Conservation (phyloP, 2,113 vertebrate species). For the Spilogale gracilis region DNA sequence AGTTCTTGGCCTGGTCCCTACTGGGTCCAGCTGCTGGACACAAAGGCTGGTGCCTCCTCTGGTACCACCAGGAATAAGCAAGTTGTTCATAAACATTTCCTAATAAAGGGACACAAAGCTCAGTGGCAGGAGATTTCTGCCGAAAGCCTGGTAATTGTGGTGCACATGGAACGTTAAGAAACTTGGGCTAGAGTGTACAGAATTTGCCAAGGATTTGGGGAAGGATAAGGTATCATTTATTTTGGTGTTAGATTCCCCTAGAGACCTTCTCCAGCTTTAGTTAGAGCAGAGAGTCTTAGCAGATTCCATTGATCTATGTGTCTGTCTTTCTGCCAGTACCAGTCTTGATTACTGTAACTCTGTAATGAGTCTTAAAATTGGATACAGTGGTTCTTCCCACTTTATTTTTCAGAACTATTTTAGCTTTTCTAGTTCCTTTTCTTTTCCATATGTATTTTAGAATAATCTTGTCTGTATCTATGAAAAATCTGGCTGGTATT, state of each 20-base stretch:
- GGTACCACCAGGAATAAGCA: not conserved
- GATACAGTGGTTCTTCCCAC: not conserved
- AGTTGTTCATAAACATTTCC: not conserved
- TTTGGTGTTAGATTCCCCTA: not conserved
- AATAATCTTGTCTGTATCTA: not conserved
- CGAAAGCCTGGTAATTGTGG: not conserved
- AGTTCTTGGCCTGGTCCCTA: not conserved
- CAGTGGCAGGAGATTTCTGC: not conserved
- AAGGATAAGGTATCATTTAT: not conserved
- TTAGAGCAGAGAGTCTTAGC: not conserved
- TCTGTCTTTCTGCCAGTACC: not conserved
- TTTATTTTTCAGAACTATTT: constrained; percentile 17
- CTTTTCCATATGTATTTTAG: not conserved
- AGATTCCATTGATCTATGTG: not conserved
- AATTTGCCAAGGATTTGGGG: not conserved
- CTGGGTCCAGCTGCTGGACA: not conserved
- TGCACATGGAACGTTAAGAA: not conserved
- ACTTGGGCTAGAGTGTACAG: not conserved
- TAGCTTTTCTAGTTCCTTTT: constrained; percentile 1
- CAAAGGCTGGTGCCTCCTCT: not conserved
- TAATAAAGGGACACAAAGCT: not conserved
- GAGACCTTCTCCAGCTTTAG: not conserved
- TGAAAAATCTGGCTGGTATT: not conserved
- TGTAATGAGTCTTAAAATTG: not conserved
- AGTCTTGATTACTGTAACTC: not conserved